phyloP scores from a whole-genome alignment of 2,113 vertebrate species.

The Amphilophus citrinellus region DNA sequence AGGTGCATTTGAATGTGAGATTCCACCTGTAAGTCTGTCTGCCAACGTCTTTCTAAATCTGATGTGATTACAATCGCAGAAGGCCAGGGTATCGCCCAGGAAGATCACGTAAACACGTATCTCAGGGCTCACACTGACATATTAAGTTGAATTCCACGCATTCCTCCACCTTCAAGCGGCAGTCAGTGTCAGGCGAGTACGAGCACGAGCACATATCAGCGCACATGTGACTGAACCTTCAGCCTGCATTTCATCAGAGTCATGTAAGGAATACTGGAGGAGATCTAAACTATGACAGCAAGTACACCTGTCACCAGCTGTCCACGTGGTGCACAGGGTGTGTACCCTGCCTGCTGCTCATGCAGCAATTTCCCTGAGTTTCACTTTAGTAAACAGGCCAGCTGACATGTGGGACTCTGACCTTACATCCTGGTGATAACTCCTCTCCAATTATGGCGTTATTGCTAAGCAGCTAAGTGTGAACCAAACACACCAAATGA shows the following conservation, averaged over 20 bases:
- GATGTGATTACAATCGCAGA: constrained; percentile 19
- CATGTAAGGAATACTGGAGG: background rate
- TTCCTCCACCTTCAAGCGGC: constrained; percentile 53
- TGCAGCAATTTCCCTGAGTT: constrained; percentile 55
- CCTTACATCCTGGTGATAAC: constrained; percentile 67
- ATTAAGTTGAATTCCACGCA: constrained; percentile 68
- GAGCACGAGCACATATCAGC: constrained; percentile 26
- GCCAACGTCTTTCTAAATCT: background rate
- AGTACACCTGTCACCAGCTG: constrained; percentile 47
- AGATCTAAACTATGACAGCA: constrained; percentile 32
- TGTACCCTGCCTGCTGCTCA: constrained; percentile 28
- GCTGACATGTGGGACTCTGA: constrained; percentile 60
- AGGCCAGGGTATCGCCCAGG: constrained; percentile 25
- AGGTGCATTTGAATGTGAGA: constrained; percentile 10
- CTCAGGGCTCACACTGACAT: constrained; percentile 51
- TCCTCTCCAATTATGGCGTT: constrained; percentile 57
- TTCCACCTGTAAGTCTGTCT: background rate
- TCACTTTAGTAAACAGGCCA: constrained; percentile 67
- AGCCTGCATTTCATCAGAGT: background rate
- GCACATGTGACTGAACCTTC: background rate
- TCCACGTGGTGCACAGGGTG: constrained; percentile 7
- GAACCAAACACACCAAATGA: constrained; percentile 5
- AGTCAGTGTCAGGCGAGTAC: constrained; percentile 27
- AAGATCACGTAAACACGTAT: constrained; percentile 57
- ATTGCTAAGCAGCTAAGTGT: constrained; percentile 54